Evolutionary conservation across 2,113 vertebrate species (phyloP), one percentile per base, ranked within the genome.

Genomic region (Lophius piscatorius): DNA sequence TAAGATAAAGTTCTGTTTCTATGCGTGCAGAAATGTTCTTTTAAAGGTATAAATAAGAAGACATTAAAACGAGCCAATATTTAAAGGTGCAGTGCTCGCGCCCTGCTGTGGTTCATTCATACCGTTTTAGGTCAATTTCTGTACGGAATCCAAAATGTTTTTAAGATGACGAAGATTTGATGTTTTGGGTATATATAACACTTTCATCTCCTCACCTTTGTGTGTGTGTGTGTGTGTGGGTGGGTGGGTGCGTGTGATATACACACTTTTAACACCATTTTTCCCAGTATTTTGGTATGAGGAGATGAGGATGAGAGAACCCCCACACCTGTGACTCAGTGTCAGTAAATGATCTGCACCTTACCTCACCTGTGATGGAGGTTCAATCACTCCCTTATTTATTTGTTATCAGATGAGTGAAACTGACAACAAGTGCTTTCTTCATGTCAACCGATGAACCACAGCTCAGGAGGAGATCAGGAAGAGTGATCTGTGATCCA

Each of bases 371-470:
- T 34, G 40, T 13, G 39, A 79, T 50, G 24, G 56, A 44, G 63
- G 54, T 47, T 63, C 44, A 33, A 33, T 72, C 69, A 16, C 22
- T 56, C 40, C 17, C 38, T 70, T 28, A 42, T 33, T 70, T 28
- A 42, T 60, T 68, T 79, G 34, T 67, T 73, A 81, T 76, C 79
- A 50, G 63, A 78, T 70, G 21, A 57, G 35, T 71, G 56, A 61
- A 36, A 34, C 23, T 18, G 40, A 59, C 8, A 78, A 67, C 33
- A 66, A 72, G 45, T 41, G 51, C 4, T 50, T 62, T 22, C 38
- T 75, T 67, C 14, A 36, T 61, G 22, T 40, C 39, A 34, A 31
- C 5, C 10, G 46, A 47, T n/a, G 46, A 79, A 41, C 21, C 5
- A 21, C 34, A 64, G 26, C 58, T 74, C 44, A 70, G 41, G 20